These are phyloP conservation scores for Apodemia mormo DNA, from an alignment of 2,888 invertebrate genomes.

Conservation along the genomic window DNA sequence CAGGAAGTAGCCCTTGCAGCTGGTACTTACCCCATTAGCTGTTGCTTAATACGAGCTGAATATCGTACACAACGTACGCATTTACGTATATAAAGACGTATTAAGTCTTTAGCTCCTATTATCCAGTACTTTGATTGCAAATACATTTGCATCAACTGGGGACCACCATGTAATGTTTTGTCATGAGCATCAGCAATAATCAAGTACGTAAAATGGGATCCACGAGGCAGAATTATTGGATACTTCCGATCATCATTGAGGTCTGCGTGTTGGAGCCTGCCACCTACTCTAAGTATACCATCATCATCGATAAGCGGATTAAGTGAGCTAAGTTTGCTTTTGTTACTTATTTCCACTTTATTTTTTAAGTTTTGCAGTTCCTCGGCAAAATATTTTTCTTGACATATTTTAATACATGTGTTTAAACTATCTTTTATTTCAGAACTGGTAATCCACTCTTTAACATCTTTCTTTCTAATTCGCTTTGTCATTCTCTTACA, in stretches of 20 bases:
- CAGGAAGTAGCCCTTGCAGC: conserved; percentile 27
- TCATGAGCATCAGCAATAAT: conserved; percentile 37
- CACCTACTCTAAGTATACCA: conserved; percentile 25
- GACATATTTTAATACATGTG: conserved; percentile 15
- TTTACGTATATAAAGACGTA: conserved; percentile 25
- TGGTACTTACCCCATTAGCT: conserved; percentile 37
- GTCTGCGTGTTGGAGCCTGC: conserved; percentile 21
- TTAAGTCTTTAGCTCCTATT: conserved; percentile 23
- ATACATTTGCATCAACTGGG: conserved; percentile 34
- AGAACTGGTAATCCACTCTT: neutral
- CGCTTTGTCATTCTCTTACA: conserved; percentile 26
- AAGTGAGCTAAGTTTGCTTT: conserved; percentile 18
- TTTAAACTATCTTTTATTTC: conserved; percentile 15
- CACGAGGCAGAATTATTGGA: conserved; percentile 27
- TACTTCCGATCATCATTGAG: conserved; percentile 17
- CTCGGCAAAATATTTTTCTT: conserved; percentile 12
- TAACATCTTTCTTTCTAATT: neutral
- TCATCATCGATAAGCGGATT: conserved; percentile 22
- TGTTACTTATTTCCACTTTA: conserved; percentile 9
- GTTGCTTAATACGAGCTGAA: conserved; percentile 22
- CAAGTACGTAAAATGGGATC: conserved; percentile 24
- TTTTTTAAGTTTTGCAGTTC: conserved; percentile 10
- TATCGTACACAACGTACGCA: conserved; percentile 32
- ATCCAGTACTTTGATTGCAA: conserved; percentile 34
- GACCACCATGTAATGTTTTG: conserved; percentile 39